phyloP scores from a whole-genome alignment of 2,797 vertebrate species.

The Erethizon dorsatum region DNA sequence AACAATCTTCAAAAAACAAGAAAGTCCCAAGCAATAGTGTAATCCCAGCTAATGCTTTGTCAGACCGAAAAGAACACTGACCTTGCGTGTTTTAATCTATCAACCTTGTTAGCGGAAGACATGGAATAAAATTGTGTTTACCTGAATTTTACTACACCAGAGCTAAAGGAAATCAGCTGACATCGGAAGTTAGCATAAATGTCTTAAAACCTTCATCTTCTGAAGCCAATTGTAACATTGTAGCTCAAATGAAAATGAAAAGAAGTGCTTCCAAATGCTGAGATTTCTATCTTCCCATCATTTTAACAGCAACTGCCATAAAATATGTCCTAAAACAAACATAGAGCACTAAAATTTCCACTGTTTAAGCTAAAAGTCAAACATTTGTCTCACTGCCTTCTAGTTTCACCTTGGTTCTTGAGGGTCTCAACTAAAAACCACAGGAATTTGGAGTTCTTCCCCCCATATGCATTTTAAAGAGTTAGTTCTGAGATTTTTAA shows the following conservation, averaged over 20 bases:
- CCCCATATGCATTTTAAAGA: neutral
- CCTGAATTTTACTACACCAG: slow-evolving; percentile 69
- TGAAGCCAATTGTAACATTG: slow-evolving; percentile 64
- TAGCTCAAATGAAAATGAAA: slow-evolving; percentile 72
- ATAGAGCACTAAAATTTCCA: slow-evolving; percentile 83
- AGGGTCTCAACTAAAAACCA: slow-evolving; percentile 49
- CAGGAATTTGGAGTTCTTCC: slow-evolving; percentile 32
- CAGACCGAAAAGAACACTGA: neutral
- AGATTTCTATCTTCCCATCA: slow-evolving; percentile 81
- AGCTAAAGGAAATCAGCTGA: slow-evolving; percentile 71
- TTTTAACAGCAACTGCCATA: slow-evolving; percentile 77
- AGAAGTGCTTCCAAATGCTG: slow-evolving; percentile 67
- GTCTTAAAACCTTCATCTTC: slow-evolving; percentile 77
- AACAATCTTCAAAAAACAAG: neutral
- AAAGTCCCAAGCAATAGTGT: neutral
- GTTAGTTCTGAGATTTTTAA: slow-evolving; percentile 54
- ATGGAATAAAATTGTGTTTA: slow-evolving; percentile 79
- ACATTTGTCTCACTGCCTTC: slow-evolving; percentile 77
- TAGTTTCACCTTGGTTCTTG: slow-evolving; percentile 73
- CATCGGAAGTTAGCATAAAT: slow-evolving; percentile 73
- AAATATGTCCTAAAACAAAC: slow-evolving; percentile 84
- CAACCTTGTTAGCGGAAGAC: slow-evolving; percentile 65
- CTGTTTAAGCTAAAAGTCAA: slow-evolving; percentile 85
- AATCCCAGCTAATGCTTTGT: slow-evolving; percentile 23
- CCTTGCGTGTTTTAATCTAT: slow-evolving; percentile 60